A percentile compares a stretch with the other conserved stretches of the same genome.
Conservation (phyloP, 2,113 vertebrate species). For the Syrmaticus mikado region DNA sequence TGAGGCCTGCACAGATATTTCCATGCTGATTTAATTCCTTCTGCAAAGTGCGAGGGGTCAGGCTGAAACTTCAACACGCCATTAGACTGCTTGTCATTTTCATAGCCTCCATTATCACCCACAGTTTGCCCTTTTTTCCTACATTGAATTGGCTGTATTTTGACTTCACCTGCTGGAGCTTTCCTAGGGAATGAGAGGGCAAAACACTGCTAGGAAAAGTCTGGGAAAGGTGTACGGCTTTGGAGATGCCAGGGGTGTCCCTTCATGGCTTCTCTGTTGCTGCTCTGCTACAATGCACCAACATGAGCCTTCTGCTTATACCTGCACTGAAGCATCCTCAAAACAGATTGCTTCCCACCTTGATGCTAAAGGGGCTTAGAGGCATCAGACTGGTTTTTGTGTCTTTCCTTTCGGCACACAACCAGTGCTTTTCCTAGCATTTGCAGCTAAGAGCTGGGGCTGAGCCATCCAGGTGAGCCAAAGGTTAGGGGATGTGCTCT, state of each 20-base stretch:
- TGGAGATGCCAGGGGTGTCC: background rate
- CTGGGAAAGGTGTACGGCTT: background rate
- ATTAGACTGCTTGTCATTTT: background rate
- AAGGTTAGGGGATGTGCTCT: background rate
- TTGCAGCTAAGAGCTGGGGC: background rate
- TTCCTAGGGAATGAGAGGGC: background rate
- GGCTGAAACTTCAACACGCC: background rate
- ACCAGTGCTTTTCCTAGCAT: background rate
- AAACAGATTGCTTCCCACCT: fast-evolving
- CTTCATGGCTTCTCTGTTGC: background rate
- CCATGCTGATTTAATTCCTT: background rate
- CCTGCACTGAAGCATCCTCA: background rate
- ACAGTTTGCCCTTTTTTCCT: background rate
- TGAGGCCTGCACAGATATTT: background rate
- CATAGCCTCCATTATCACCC: background rate
- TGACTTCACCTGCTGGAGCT: background rate
- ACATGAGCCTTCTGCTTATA: background rate
- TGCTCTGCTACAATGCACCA: background rate
- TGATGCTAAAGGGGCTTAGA: background rate
- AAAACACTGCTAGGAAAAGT: background rate
- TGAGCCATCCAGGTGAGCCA: background rate
- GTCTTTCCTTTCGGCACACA: background rate
- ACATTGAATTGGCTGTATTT: background rate
- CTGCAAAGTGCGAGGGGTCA: background rate
- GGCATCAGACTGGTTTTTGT: background rate